Percentiles rank a stretch among this genome's conserved stretches.
phyloP scores from a whole-genome alignment of 2,888 invertebrate genomes.

The Lithosia quadra region DNA sequence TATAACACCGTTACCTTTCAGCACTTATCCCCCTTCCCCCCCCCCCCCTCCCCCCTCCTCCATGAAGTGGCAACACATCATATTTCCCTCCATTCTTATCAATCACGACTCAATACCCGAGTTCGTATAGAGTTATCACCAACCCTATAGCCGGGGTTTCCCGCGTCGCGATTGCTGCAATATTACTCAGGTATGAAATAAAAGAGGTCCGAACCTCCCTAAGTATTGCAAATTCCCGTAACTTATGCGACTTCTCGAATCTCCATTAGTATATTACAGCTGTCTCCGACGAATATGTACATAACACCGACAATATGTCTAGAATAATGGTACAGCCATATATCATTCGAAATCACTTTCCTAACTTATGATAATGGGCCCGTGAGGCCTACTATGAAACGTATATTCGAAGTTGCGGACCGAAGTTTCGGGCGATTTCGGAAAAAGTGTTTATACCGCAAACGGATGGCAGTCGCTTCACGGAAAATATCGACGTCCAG shows the following conservation, averaged over 20 bases:
- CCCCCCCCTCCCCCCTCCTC: no score
- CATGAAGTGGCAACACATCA: no score
- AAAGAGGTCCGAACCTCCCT: slow-evolving; percentile 54
- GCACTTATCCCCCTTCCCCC: no score
- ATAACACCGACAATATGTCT: slow-evolving; percentile 64
- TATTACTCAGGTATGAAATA: slow-evolving; percentile 60
- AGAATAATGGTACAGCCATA: slow-evolving; percentile 55
- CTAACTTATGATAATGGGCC: slow-evolving; percentile 70
- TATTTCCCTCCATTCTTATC: not conserved
- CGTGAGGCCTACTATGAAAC: slow-evolving; percentile 33
- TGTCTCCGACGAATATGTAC: slow-evolving; percentile 51
- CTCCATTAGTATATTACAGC: slow-evolving; percentile 74
- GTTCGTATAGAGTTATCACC: slow-evolving; percentile 10
- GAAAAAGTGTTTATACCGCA: no score
- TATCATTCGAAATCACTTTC: slow-evolving; percentile 64
- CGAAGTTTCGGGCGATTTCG: not conserved
- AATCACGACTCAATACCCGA: not conserved
- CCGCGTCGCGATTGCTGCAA: slow-evolving; percentile 49
- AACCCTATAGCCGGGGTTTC: slow-evolving; percentile 37
- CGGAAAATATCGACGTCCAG: no score
- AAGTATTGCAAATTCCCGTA: slow-evolving; percentile 61
- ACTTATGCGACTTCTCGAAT: slow-evolving; percentile 61
- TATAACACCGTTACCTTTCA: no score
- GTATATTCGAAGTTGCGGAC: not conserved
- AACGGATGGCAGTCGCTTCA: no score